phyloP scores from a whole-genome alignment of 2,797 vertebrate genomes.

The Sebastes iracundus region DNA sequence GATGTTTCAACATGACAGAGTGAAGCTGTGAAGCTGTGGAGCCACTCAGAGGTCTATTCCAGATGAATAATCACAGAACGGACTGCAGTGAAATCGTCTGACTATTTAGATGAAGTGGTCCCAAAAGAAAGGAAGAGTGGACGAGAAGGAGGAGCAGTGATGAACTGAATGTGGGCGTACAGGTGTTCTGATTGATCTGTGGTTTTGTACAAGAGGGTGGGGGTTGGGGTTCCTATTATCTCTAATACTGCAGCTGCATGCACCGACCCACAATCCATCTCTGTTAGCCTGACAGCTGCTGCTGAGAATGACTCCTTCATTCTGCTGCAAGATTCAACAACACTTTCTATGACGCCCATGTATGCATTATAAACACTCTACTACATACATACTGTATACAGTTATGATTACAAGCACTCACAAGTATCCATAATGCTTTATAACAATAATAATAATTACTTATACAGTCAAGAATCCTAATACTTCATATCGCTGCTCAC shows the following conservation, averaged over 20 bases:
- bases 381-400: too few relatives aligned
- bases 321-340: conserved; percentile 9
- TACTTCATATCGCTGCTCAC: neutral
- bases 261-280: conserved; percentile 48
- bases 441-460: too few relatives aligned
- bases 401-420: neutral
- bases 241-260: conserved; percentile 43
- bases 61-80: neutral
- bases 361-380: neutral
- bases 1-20: conserved; percentile 9
- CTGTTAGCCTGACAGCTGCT: conserved; percentile 57
- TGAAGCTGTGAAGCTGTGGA: neutral
- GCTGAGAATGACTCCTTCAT: conserved; percentile 23
- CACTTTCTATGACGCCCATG: neutral
- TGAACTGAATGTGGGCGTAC: neutral
- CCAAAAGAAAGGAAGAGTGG: neutral
- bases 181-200: conserved; percentile 29
- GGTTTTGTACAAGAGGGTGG: neutral
- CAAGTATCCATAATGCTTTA: too few relatives aligned
- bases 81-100: neutral
- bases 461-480: too few relatives aligned
- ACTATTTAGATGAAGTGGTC: neutral
- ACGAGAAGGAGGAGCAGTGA: neutral
- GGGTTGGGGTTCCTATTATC: neutral
- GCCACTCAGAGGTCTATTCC: neutral